Evolutionary conservation across 2,888 invertebrate species (phyloP), one percentile per base, ranked within the genome.

Genomic region (Xestia c-nigrum): DNA sequence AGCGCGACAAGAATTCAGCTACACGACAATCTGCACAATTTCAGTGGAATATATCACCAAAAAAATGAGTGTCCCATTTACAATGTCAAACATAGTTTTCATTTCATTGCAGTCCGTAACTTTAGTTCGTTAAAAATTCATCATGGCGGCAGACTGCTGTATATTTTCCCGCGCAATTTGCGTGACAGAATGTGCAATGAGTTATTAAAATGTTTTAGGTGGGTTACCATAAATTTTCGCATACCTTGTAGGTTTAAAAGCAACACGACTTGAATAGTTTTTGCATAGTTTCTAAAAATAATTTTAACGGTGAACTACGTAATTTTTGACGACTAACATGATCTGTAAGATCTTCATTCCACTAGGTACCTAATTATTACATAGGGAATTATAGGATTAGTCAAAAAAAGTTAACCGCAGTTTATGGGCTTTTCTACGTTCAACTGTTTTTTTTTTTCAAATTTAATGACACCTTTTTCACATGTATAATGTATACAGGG

Each of bases 91-190:
- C 50, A 81, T 52, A 46, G 24, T 72, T 72, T 80, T 47, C n/a
- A 52, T 71, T 76, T 79, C 21, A 80, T 52, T 74, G 59, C 65
- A 52, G 24, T 24, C 21, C 14, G 7, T 12, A 38, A 57, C 6
- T 78, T 65, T 38, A 81, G 65, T 81, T 64, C 68, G 38, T 83
- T 77, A 46, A 67, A 80, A 80, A 80, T 55, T 77, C 83, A 80
- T 65, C 66, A 83, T 83, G 78, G 78, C 71, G 70, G 31, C 31
- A 31, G 55, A 31, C 61, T 46, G 50, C 78, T 67, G 66, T 71
- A 66, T 19, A 63, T 63, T 67, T 80, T 83, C 43, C 61, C 71
- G 78, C 61, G 55, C 66, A 66, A 57, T 70, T 83, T 67, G 55
- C 57, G 70, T 83, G 66, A 63, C 70, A 61, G 61, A 70, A 83